These are phyloP conservation scores for Cryptoleucopteryx plumbea DNA, from an alignment of 2,113 vertebrate species.

Conservation along the genomic window DNA sequence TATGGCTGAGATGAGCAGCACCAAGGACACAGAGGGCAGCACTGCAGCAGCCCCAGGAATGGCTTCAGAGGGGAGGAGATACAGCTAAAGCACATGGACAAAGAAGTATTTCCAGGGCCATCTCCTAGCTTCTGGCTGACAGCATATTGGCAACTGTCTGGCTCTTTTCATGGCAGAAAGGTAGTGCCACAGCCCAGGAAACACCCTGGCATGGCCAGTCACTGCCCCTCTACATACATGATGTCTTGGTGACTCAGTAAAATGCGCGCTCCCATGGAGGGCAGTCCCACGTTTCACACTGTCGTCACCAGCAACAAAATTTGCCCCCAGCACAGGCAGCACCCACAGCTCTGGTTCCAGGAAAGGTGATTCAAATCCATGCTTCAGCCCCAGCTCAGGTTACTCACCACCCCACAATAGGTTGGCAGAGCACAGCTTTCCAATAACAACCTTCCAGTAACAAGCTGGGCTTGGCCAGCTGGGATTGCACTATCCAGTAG, in stretches of 20 bases:
- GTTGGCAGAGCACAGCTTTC: neutral
- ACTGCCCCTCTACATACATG: fast-evolving
- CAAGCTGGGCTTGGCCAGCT: neutral
- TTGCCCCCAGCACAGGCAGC: neutral
- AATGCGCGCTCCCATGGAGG: fast-evolving
- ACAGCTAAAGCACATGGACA: neutral
- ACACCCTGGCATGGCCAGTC: neutral
- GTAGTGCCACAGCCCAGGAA: neutral
- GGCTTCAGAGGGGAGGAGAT: neutral
- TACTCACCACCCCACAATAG: neutral
- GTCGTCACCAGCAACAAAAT: neutral
- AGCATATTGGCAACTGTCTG: neutral
- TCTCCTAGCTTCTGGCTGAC: neutral
- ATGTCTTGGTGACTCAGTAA: neutral
- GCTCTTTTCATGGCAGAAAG: neutral
- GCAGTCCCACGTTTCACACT: neutral
- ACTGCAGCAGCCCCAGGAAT: neutral
- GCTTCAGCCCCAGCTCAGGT: neutral
- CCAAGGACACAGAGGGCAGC: neutral
- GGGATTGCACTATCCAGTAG: neutral
- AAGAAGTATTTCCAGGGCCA: neutral
- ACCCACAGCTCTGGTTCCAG: neutral
- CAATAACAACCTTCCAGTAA: constrained; percentile 10
- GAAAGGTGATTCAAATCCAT: neutral
- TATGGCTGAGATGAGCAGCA: neutral